phyloP scores from a whole-genome alignment of 2,113 vertebrate genomes.

The Eupsittula cactorum region DNA sequence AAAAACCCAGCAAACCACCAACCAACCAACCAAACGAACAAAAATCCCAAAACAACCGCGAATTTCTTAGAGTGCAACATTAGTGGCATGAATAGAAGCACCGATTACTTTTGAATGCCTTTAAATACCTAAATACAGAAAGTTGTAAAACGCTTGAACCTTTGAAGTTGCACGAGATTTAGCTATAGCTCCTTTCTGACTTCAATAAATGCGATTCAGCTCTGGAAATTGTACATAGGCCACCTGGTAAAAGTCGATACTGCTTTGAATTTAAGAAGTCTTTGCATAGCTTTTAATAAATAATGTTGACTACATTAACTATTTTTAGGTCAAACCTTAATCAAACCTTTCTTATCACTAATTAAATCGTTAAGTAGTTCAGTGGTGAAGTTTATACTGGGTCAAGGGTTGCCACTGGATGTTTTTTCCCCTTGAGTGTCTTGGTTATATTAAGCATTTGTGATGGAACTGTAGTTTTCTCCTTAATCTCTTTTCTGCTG shows the following conservation, averaged over 20 bases:
- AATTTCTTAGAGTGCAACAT: neutral
- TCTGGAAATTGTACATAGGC: neutral
- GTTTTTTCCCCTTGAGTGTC: neutral
- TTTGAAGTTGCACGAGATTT: neutral
- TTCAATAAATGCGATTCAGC: neutral
- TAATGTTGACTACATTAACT: neutral
- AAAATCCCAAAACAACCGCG: neutral
- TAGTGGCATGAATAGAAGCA: neutral
- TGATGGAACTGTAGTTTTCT: neutral
- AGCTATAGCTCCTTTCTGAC: neutral
- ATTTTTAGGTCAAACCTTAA: neutral
- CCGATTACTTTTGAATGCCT: neutral
- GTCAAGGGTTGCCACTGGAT: neutral
- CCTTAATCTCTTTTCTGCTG: constrained; percentile 11
- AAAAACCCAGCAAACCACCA: accelerated
- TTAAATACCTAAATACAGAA: neutral
- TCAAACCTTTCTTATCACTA: neutral
- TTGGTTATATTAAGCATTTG: neutral
- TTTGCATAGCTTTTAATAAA: neutral
- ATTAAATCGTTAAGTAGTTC: neutral
- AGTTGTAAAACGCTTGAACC: neutral
- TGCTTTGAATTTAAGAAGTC: neutral
- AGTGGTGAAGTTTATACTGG: neutral
- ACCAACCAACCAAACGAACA: neutral
- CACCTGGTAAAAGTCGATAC: neutral